Evolutionary conservation across 2,888 invertebrate species (phyloP).

Genomic region (Apotomis turbidana): DNA sequence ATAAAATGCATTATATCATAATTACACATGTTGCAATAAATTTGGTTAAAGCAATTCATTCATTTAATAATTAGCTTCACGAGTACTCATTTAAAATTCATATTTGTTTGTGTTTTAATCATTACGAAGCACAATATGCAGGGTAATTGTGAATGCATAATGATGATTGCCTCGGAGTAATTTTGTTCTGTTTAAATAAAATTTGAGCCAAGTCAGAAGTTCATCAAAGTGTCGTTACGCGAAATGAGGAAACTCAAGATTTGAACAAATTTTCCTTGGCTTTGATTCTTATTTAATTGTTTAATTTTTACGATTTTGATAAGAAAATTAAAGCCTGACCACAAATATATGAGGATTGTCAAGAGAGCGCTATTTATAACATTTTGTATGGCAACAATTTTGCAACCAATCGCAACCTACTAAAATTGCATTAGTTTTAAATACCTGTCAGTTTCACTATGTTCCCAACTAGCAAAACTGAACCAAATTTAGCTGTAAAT

Average conservation of each 20-base stretch:
- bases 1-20: no score
- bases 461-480: no score
- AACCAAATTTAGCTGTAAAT: no score
- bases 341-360: no score
- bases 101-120: slow-evolving; percentile 26
- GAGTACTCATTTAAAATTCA: slow-evolving; percentile 20
- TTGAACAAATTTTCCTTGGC: slow-evolving; percentile 17
- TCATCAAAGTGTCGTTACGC: slow-evolving; percentile 37
- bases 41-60: background rate
- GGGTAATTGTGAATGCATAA: slow-evolving; percentile 35
- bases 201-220: slow-evolving; percentile 27
- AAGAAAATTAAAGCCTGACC: no score
- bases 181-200: slow-evolving; percentile 27
- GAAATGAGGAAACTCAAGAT: slow-evolving; percentile 30
- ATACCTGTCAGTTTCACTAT: no score
- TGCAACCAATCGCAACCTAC: no score
- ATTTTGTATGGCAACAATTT: no score
- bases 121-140: slow-evolving; percentile 18
- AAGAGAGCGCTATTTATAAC: no score
- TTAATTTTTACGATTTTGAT: background rate
- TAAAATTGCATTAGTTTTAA: no score
- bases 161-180: slow-evolving; percentile 26
- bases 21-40: background rate
- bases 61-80: slow-evolving; percentile 13
- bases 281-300: slow-evolving; percentile 24